Conservation (phyloP, 2,888 invertebrate genomes). For the Palloptera scutellata region DNA sequence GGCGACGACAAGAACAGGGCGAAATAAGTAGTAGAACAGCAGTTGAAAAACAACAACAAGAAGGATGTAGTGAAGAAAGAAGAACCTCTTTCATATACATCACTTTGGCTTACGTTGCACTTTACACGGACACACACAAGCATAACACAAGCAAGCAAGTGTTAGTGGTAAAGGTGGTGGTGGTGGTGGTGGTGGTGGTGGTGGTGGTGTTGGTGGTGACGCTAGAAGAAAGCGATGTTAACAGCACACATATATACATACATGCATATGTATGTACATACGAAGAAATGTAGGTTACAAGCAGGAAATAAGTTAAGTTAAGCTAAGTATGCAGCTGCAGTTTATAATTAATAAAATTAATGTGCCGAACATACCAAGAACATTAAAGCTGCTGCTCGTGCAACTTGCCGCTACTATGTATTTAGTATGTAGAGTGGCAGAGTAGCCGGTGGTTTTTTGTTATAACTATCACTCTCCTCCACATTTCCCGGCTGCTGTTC, state of each 20-base stretch:
- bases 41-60: not conserved
- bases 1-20: not conserved
- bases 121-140: not conserved
- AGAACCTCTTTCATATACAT: conserved; percentile 10
- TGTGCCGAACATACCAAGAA: not conserved
- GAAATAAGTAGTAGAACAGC: not conserved
- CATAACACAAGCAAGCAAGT: too few species aligned
- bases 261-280: not conserved
- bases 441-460: too few species aligned
- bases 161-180: too few species aligned
- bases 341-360: not conserved
- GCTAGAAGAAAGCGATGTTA: too few species aligned
- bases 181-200: too few species aligned
- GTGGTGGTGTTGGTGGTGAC: too few species aligned
- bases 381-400: not conserved
- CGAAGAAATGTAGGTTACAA: conserved; percentile 6
- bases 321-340: not conserved
- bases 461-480: too few species aligned
- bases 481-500: too few species aligned
- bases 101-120: conserved; percentile 17
- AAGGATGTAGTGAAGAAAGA: not conserved
- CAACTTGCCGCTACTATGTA: too few species aligned
- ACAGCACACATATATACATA: not conserved
- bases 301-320: not conserved
- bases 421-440: too few species aligned